Evolutionary conservation across 2,797 vertebrate genomes (phyloP), one percentile per base, ranked within the genome.

Genomic region (Geotrypetes seraphini): DNA sequence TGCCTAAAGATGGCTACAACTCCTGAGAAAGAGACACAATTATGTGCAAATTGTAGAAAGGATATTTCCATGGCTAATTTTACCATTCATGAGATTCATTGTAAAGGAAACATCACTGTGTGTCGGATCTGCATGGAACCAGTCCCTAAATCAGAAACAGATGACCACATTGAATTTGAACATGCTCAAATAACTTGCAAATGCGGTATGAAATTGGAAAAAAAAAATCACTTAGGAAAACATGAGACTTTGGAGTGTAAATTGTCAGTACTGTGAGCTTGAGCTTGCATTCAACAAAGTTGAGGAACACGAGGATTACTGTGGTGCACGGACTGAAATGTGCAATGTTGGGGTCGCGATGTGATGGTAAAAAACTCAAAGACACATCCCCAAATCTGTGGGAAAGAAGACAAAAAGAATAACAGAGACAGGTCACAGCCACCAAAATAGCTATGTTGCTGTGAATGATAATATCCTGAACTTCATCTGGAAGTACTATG

Each of bases 41-140:
- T 76, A 16, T 85, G 82, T 31, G 69, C 62, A 16, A 84, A 85
- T 46, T 85, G 82, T n/a, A 88, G 93, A 68, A 92, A 87, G 57
- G 81, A 92, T 20, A 91, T 99, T 52, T 91, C 90, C n/a, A 74
- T 80, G 43, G 82, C 79, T 7, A 99, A 97, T 47, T 96, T 96
- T 47, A 89, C 90, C 14, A 94, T 88, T 19, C 95, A 99, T 7
- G 96, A 99, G 66, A 91, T 96, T 61, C 92, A 99, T 73, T 99
- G 96, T 48, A 73, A 79, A 11, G 83, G 92, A 36, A 97, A 97
- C 35, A 89, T 99, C 1, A 79, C 80, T 8, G 58, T 97, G 1
- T 99, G 96, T 33, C 71, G 76, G 3, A 34, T 78, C 33, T 99
- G 96, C 69, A 83, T 87, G 16, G 94, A 97, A 36, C 86, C 88